phyloP scores from a whole-genome alignment of 1,140 invertebrate genomes.

The Hylaeus volcanicus region DNA sequence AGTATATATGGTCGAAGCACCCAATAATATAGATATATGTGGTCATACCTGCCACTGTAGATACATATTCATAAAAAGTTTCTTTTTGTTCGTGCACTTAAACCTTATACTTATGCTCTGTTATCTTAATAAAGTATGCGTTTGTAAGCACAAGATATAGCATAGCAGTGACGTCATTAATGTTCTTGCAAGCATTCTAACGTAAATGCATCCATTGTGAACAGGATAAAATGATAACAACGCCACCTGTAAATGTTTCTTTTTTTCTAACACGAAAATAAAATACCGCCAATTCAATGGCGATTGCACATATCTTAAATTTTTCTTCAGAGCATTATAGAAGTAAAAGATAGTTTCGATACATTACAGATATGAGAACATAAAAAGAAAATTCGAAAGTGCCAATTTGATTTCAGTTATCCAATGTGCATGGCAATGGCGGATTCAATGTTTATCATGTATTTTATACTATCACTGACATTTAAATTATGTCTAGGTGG shows the following conservation, averaged over 20 bases:
- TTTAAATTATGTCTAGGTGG: constrained; percentile 72
- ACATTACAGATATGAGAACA: background rate
- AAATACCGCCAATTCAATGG: constrained; percentile 37
- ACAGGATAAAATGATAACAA: background rate
- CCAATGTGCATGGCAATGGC: constrained; percentile 75
- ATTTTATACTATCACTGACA: constrained; percentile 74
- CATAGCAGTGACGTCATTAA: no score
- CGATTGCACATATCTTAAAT: constrained; percentile 16
- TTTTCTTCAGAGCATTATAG: background rate
- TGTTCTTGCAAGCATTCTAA: no score
- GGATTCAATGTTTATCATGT: constrained; percentile 75
- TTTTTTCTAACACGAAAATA: constrained; percentile 30
- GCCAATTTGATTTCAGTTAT: constrained; percentile 51
- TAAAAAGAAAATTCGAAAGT: background rate
- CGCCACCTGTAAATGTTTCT: constrained; percentile 13
- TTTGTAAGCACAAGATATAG: no score
- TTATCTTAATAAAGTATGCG: no score
- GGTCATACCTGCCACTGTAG: no score
- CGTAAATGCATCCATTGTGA: no score
- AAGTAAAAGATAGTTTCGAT: background rate
- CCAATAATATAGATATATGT: no score
- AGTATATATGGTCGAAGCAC: no score
- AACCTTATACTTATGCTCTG: no score
- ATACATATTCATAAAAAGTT: no score
- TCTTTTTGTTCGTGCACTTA: no score